Evolutionary conservation across 2,113 vertebrate genomes (phyloP).

Genomic region (Chiloscyllium plagiosum): DNA sequence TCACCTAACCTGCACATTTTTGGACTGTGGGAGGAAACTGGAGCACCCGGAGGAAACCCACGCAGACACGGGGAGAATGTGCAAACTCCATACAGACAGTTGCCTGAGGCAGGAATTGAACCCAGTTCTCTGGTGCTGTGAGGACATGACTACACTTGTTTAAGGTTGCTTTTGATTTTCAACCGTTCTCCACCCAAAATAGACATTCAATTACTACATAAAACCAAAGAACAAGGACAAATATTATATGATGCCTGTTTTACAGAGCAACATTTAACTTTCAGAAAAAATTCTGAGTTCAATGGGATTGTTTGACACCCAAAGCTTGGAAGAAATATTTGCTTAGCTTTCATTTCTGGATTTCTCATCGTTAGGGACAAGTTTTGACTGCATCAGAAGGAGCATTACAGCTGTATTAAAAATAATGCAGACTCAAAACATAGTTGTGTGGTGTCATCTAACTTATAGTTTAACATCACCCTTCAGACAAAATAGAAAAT

Average conservation of each 20-base stretch:
- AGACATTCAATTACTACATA: background rate
- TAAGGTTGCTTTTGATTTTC: background rate
- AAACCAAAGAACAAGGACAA: no score
- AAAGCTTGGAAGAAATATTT: background rate
- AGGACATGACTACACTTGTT: no score
- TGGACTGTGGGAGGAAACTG: no score
- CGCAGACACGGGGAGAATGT: no score
- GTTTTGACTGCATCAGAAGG: background rate
- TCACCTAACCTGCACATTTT: no score
- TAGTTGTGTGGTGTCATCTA: background rate
- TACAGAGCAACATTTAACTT: background rate
- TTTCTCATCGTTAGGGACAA: background rate
- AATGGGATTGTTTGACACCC: background rate
- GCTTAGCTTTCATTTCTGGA: background rate
- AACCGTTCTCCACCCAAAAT: background rate
- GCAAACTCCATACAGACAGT: no score
- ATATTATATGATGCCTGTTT: background rate
- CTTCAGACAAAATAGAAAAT: background rate
- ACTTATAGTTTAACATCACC: background rate
- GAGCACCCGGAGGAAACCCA: no score
- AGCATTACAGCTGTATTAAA: background rate
- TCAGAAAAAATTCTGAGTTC: background rate
- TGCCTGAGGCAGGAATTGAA: no score
- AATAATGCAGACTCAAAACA: background rate
- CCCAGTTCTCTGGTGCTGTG: no score